Evolutionary conservation across 2,113 vertebrate genomes (phyloP), one percentile per base, ranked within the genome.

Genomic region (Antigone vipio): DNA sequence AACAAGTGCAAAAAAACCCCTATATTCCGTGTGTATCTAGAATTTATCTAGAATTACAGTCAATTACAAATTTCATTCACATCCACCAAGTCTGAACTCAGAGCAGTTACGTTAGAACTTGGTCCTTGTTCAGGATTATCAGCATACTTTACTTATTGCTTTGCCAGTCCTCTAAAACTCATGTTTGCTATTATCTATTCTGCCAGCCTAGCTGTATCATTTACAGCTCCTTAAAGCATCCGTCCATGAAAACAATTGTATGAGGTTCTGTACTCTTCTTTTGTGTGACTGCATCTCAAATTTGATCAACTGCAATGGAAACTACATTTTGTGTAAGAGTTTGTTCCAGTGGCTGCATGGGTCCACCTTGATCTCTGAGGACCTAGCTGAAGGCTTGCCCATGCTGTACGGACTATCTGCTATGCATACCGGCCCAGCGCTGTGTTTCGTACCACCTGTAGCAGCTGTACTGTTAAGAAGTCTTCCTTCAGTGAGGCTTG

Each of bases 361-460:
- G 27, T 50, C 52, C 47, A 6, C 29, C 42, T 42, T 1, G 1
- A 5, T 22, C 26, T 40, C 0, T 4, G 42, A 56, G 62, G 35
- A 21, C 14, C 9, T 3, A 6, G 52, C 19, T 15, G 59, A 64
- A 67, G 79, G 62, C 26, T 69, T 29, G 64, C 10, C 67, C 1
- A 0, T 1, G 32, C 72, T 7, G 1, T 26, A 17, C 0, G 3
- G 56, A 11, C 23, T 16, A 1, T 44, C 35, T 0, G 0, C 35
- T 18, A 0, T 1, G 40, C 40, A 3, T 2, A 0, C 27, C 2
- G 5, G 58, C 45, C 74, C 34, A 21, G 52, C 0, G 0, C 63
- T 13, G 66, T 4, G 56, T 20, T 49, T 56, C 34, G 18, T 55
- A 6, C 11, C 63, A 69, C 89, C 66, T 69, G 74, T 45, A 72